Percentiles rank a stretch among this genome's conserved stretches.
phyloP scores from a whole-genome alignment of 2,797 vertebrate species.

The Sciurus carolinensis region DNA sequence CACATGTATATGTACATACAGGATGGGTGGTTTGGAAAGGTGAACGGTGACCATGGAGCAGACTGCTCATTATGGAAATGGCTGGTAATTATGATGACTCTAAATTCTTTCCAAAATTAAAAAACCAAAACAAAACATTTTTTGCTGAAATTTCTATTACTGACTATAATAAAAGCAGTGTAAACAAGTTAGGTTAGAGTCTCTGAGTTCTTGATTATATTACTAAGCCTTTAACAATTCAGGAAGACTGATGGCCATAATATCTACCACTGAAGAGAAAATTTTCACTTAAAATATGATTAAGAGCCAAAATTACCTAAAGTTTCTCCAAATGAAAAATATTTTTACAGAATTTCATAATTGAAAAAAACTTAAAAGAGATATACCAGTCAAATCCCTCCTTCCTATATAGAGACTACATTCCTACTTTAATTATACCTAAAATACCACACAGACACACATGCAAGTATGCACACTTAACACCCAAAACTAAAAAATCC shows the following conservation, averaged over 20 bases:
- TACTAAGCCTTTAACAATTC: background rate
- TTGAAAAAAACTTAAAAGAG: background rate
- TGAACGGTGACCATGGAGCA: background rate
- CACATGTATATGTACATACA: too few species aligned
- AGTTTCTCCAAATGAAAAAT: background rate
- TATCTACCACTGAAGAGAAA: background rate
- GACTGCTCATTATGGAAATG: background rate
- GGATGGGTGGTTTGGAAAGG: background rate
- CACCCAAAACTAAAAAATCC: background rate
- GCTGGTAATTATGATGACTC: background rate
- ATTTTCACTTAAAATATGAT: conserved; percentile 36
- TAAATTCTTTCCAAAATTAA: background rate
- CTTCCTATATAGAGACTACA: background rate
- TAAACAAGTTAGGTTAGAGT: background rate
- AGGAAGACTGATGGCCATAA: background rate
- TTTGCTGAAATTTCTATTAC: background rate
- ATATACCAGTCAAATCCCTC: background rate
- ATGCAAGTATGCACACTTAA: background rate
- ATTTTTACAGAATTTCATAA: background rate
- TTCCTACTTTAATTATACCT: background rate
- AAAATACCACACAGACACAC: background rate
- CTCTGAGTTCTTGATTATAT: background rate
- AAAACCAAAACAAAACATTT: background rate
- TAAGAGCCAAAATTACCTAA: conserved; percentile 29
- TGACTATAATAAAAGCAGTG: background rate